Evolutionary conservation across 2,888 invertebrate genomes (phyloP).

Genomic region (Diplazon laetatorius): DNA sequence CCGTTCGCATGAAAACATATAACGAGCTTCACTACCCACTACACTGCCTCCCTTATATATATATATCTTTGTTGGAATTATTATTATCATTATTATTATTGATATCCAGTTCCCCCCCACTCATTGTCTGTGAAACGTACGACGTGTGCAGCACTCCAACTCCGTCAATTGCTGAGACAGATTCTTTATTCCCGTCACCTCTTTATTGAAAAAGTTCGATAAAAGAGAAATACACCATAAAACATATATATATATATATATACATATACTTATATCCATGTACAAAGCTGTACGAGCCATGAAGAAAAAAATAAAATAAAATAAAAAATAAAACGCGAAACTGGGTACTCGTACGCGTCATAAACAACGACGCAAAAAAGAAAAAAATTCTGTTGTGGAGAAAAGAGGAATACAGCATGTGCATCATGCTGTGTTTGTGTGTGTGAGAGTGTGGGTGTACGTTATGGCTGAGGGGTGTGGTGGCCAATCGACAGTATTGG

Average conservation of each 20-base stretch:
- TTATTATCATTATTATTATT: slow-evolving; percentile 5
- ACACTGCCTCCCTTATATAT: not conserved
- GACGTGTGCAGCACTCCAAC: slow-evolving; percentile 42
- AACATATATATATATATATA: not conserved
- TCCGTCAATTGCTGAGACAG: slow-evolving; percentile 43
- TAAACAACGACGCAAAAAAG: slow-evolving; percentile 25
- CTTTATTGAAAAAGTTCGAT: slow-evolving; percentile 27
- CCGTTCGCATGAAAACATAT: too few relatives aligned
- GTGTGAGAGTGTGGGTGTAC: not conserved
- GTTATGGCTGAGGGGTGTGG: slow-evolving; percentile 7
- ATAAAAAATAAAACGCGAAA: slow-evolving; percentile 14
- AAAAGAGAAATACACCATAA: slow-evolving; percentile 29
- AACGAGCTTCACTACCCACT: too few relatives aligned
- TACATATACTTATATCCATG: not conserved
- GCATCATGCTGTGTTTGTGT: not conserved
- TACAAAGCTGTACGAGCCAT: not conserved
- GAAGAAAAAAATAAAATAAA: not conserved
- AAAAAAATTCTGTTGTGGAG: slow-evolving; percentile 1
- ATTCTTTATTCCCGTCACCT: slow-evolving; percentile 36
- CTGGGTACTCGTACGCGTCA: slow-evolving; percentile 33
- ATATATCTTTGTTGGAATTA: not conserved
- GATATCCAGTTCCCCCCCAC: slow-evolving; percentile 18
- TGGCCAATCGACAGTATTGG: not conserved
- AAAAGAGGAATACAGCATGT: not conserved
- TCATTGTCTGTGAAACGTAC: slow-evolving; percentile 38